Conservation (phyloP, 2,888 invertebrate species). For the Agapostemon virescens region DNA sequence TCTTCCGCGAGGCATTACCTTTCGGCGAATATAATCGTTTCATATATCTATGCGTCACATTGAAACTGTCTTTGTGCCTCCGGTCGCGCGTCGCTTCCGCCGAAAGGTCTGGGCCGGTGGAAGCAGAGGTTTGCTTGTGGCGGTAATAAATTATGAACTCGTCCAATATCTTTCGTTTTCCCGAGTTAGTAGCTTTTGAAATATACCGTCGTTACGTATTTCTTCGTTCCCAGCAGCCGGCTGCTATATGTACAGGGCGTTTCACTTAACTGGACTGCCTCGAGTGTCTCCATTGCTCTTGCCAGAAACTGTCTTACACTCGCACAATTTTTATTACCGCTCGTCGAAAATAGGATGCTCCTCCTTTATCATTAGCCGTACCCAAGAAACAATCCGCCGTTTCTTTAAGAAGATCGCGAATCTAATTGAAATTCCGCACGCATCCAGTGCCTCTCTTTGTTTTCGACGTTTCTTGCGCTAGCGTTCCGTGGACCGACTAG, state of each 20-base stretch:
- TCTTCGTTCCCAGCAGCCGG: conserved; percentile 24
- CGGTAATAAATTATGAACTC: conserved; percentile 51
- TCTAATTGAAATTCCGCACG: neutral
- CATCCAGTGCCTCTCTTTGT: neutral
- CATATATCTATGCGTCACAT: conserved; percentile 36
- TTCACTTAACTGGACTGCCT: conserved; percentile 38
- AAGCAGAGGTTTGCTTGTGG: conserved; percentile 35
- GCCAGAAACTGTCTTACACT: neutral
- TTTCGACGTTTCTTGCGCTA: neutral
- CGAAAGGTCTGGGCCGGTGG: conserved; percentile 3
- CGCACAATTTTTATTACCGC: neutral
- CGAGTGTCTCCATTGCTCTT: conserved; percentile 14
- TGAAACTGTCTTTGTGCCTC: conserved; percentile 29
- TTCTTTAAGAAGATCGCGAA: neutral
- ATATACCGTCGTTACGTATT: conserved; percentile 45
- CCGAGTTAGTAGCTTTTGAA: conserved; percentile 48
- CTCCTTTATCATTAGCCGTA: neutral
- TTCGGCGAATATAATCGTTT: conserved; percentile 50
- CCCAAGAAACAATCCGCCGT: neutral
- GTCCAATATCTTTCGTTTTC: conserved; percentile 44
- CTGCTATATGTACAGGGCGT: conserved; percentile 36
- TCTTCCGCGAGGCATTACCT: conserved; percentile 34
- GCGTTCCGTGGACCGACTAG: too few relatives aligned
- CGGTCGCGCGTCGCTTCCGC: conserved; percentile 5
- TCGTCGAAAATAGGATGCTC: conserved; percentile 12